Evolutionary conservation across 2,797 vertebrate species (phyloP).

Genomic region (Bovichtus variegatus): DNA sequence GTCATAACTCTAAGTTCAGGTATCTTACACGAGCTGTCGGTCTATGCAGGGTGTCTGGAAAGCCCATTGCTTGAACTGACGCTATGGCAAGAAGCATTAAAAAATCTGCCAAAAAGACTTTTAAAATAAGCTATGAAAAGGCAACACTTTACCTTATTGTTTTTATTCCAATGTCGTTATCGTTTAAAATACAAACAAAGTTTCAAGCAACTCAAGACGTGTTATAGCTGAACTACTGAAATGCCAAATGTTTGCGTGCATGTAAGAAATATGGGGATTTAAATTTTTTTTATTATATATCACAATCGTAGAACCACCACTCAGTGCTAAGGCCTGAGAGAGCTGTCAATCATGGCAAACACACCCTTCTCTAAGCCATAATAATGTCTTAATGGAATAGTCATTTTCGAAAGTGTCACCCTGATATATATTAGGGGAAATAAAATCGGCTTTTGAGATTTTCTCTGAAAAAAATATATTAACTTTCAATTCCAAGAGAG

Average conservation of each 20-base stretch:
- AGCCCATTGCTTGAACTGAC: not conserved
- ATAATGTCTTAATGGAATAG: slow-evolving; percentile 25
- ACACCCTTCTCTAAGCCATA: not conserved
- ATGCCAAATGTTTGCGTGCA: not conserved
- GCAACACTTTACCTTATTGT: not conserved
- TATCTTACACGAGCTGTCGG: slow-evolving; percentile 5
- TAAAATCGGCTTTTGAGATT: slow-evolving; percentile 1
- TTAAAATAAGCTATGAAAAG: not conserved
- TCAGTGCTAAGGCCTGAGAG: not conserved
- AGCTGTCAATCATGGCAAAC: slow-evolving; percentile 11
- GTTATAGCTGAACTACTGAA: not conserved
- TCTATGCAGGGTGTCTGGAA: not conserved
- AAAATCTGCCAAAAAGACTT: not conserved
- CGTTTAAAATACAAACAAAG: not conserved
- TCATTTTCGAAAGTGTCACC: slow-evolving; percentile 6
- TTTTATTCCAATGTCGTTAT: not conserved
- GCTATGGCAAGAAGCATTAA: not conserved
- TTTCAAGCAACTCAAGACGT: not conserved
- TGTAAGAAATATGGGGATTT: not conserved
- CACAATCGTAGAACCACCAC: not conserved
- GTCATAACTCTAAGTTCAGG: not conserved
- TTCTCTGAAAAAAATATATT: not conserved
- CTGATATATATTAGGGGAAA: slow-evolving; percentile 5
- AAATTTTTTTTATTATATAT: not conserved
- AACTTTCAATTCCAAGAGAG: not conserved